Evolutionary conservation across 1,140 invertebrate species (phyloP), one percentile per base, ranked within the genome.

Genomic region (Nilaparvata lugens): DNA sequence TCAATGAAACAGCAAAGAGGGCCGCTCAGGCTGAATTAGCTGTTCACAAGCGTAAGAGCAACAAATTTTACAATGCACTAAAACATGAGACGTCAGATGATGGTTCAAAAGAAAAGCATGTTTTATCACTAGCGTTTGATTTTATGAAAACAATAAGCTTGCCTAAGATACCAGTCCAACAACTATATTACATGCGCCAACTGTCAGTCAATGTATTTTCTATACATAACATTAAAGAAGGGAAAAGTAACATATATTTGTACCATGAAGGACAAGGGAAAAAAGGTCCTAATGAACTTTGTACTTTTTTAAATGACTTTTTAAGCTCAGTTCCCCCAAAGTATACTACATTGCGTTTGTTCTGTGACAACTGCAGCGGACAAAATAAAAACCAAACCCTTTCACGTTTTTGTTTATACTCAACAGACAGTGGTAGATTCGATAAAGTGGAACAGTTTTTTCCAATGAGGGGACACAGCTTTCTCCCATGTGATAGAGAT

Each of bases 81-180:
- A 54, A 68, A 63, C 56, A 63, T 60, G 55, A 65, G 52, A 45
- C 64, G 52, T 52, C 51, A 56, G 57, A 61, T 53, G 58, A 52
- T 45, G 55, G 63, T 35, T 65, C 51, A 55, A 19, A 58, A 56
- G 18, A 60, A 64, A 54, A 52, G 56, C 28, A 55, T 48, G 57
- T 28, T 59, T 45, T 60, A 25, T 62, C 40, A 31, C 52, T 70
- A 25, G 45, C 54, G 56, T 67, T 72, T 61, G 71, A 72, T 66
- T 72, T 63, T 54, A 70, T 71, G 68, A 65, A 70, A 62, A 72
- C 70, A 62, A 48, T 73, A 40, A 62, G 62, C 16, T 38, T 66
- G 24, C 61, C 65, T 23, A 48, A 51, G 13, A 62, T 65, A 35
- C 62, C 65, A 25, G 57, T 67, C 45, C 62, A 66, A 28, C 56